Base-by-base conservation (phyloP, 2,888 invertebrate genomes). In the Erynnis tages region DNA sequence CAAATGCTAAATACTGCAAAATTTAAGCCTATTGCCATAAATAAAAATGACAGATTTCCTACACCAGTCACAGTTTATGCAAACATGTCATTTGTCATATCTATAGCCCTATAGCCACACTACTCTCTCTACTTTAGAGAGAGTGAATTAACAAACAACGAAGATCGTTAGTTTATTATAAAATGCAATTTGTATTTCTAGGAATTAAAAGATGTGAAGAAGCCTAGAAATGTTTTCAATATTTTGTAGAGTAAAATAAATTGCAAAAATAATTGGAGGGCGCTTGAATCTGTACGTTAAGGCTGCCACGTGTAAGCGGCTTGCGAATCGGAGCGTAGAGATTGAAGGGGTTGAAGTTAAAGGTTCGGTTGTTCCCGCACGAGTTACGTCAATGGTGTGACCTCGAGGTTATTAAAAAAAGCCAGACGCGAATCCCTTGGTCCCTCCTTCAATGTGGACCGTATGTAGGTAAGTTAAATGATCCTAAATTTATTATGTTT, bases 251-350 rank as follows among this genome's bases (percentile, higher is more conserved):
- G 30, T 45, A 35, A 43, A 43, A 44, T 43, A 44, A 37, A 29
- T 50, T 50, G 43, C 50, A 52, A 52, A 52, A 44, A 52, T 52
- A 52, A 52, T 52, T 52, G 50, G 43, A 52, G 50, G 6, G 50
- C 37, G 44, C 43, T 53, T 40, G 38, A 53, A 57, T 60, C 46
- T 30, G 54, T 43, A 54, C 70, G 66, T 71, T 76, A 69, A 71
- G 30, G 38, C 29, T 59, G 63, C 62, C 76, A 74, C 76, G 75
- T 75, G 76, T 73, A 69, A 67, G 62, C 61, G 62, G 59, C 65
- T 68, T 67, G 63, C 60, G 67, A 71, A 71, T 67, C 70, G 63
- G 64, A 65, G 65, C 58, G 57, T 54, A 71, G 69, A 75, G 71
- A 73, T 66, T 65, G 60, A 56, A 65, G 65, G 73, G 73, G 71